Evolutionary conservation across 2,113 vertebrate species (phyloP).

Genomic region (Cervus canadensis): DNA sequence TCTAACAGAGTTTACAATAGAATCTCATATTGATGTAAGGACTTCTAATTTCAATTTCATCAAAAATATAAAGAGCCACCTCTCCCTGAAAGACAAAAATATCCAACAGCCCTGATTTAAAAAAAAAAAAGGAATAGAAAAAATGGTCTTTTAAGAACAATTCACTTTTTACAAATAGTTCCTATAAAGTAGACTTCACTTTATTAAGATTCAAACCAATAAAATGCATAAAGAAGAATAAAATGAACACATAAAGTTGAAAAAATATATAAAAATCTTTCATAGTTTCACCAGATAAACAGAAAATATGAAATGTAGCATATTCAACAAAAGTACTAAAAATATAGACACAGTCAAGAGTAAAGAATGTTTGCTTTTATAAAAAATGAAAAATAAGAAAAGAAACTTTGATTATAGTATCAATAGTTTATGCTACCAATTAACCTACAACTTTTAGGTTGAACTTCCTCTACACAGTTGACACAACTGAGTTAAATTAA

Average conservation of each 20-base stretch:
- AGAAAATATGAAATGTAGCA: neutral
- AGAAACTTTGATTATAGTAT: neutral
- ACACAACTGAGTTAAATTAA: neutral
- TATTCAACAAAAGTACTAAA: slow-evolving; percentile 3
- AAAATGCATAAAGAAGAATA: neutral
- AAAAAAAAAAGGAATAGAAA: neutral
- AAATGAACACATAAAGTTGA: neutral
- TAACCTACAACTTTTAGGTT: neutral
- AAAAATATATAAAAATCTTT: neutral
- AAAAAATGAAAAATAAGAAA: neutral
- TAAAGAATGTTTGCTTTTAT: neutral
- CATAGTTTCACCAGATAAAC: neutral
- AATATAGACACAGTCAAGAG: neutral
- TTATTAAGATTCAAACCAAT: neutral
- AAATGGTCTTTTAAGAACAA: neutral
- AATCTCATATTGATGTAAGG: neutral
- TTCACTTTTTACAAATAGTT: neutral
- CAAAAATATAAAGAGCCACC: neutral
- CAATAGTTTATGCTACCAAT: neutral
- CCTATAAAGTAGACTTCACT: neutral
- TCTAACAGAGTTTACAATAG: neutral
- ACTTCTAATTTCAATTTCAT: slow-evolving; percentile 14
- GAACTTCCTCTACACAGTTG: neutral
- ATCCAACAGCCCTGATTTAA: neutral
- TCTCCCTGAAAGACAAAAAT: neutral